Evolutionary conservation across 2,888 invertebrate genomes (phyloP).

Genomic region (Sepiola atlantica): DNA sequence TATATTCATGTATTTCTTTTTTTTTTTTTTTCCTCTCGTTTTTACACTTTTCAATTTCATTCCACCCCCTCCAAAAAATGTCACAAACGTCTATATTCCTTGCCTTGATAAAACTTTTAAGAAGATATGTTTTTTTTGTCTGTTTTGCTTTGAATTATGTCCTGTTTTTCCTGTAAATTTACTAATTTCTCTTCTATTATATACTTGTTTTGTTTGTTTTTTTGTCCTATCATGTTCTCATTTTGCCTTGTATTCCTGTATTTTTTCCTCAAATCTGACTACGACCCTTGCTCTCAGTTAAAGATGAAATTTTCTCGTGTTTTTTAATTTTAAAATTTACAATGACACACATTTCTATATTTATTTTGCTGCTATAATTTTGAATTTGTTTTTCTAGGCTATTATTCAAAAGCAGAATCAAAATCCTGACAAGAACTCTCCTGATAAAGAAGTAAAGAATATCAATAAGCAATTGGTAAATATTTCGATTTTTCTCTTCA

Average conservation of each 20-base stretch:
- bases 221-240: neutral
- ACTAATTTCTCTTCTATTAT: neutral
- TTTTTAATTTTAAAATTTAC: no score
- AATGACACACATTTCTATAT: no score
- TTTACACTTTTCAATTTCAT: no score
- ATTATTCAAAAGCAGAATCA: conserved; percentile 73
- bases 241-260: neutral
- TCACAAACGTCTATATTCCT: no score
- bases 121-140: conserved; percentile 11
- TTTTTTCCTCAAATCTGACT: neutral
- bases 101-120: no score
- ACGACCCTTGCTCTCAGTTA: neutral
- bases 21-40: no score
- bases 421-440: conserved; percentile 48
- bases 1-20: no score
- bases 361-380: no score
- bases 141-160: no score
- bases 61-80: no score
- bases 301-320: no score
- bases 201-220: no score
- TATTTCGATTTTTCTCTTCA: neutral
- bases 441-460: conserved; percentile 42
- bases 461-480: conserved; percentile 44
- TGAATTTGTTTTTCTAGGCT: conserved; percentile 56
- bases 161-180: neutral